Conservation (phyloP, 2,888 invertebrate genomes). For the Ctena decussata region DNA sequence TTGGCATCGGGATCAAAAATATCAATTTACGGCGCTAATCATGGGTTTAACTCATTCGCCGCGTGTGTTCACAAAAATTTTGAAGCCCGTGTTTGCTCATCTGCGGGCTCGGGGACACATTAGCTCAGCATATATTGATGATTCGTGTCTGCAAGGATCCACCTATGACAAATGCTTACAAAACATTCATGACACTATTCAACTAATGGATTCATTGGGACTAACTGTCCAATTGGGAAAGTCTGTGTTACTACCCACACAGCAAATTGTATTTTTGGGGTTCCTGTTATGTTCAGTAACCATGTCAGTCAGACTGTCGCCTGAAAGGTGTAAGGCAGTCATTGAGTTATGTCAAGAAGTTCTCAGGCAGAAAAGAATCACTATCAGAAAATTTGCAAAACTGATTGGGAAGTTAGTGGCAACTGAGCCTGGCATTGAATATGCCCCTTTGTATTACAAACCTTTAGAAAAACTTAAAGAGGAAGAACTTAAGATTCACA, state of each 20-base stretch:
- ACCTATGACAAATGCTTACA: slow-evolving; percentile 18
- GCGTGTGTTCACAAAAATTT: slow-evolving; percentile 48
- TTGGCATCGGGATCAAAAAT: slow-evolving; percentile 19
- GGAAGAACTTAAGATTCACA: slow-evolving; percentile 26
- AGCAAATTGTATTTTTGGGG: slow-evolving; percentile 54
- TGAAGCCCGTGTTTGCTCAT: slow-evolving; percentile 51
- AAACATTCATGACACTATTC: slow-evolving; percentile 33
- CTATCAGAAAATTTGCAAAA: slow-evolving; percentile 47
- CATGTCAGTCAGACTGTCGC: slow-evolving; percentile 43
- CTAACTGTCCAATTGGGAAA: slow-evolving; percentile 59
- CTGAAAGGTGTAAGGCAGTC: slow-evolving; percentile 20
- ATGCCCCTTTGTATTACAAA: slow-evolving; percentile 57
- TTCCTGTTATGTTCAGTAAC: slow-evolving; percentile 58
- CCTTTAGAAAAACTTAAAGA: slow-evolving; percentile 58
- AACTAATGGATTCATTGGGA: slow-evolving; percentile 50
- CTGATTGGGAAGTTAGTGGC: slow-evolving; percentile 60
- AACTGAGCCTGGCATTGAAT: slow-evolving; percentile 51
- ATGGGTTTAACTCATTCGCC: slow-evolving; percentile 44
- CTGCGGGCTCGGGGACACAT: slow-evolving; percentile 34
- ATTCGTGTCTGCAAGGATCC: slow-evolving; percentile 36
- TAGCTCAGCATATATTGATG: slow-evolving; percentile 53
- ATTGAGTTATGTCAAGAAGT: slow-evolving; percentile 28
- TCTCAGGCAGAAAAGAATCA: background rate
- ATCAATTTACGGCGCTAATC: slow-evolving; percentile 35
- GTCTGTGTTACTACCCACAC: slow-evolving; percentile 52